These are phyloP conservation scores for Lycodopsis pacificus DNA, from an alignment of 2,797 vertebrate species.

Conservation along the genomic window DNA sequence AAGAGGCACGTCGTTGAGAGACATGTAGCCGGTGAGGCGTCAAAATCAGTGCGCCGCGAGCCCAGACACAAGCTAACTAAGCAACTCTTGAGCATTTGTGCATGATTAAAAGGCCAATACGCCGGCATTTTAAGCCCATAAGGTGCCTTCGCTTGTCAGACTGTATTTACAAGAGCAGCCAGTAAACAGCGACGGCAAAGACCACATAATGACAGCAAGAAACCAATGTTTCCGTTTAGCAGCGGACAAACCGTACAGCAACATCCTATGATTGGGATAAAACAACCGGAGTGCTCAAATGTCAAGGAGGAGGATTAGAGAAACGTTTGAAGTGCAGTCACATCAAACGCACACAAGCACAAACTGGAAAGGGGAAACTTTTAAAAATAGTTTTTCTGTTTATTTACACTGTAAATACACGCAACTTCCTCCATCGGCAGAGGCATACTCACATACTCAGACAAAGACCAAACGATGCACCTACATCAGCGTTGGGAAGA, in stretches of 20 bases:
- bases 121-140: slow-evolving; percentile 7
- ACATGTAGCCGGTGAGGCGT: slow-evolving; percentile 23
- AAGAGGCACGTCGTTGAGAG: slow-evolving; percentile 19
- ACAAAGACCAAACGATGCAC: slow-evolving; percentile 30
- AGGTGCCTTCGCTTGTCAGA: slow-evolving; percentile 4
- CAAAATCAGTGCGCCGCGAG: slow-evolving; percentile 27
- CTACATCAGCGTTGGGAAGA: slow-evolving; percentile 10
- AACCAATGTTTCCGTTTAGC: slow-evolving; percentile 46
- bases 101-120: slow-evolving; percentile 22
- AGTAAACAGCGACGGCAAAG: slow-evolving; percentile 16
- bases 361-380: slow-evolving; percentile 44
- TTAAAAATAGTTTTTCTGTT: slow-evolving; percentile 46
- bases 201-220: slow-evolving; percentile 35
- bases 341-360: slow-evolving; percentile 61
- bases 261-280: slow-evolving; percentile 55
- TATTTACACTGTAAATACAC: slow-evolving; percentile 57
- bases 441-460: slow-evolving; percentile 42
- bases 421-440: slow-evolving; percentile 40
- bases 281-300: slow-evolving; percentile 56
- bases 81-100: slow-evolving; percentile 11
- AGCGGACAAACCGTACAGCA: slow-evolving; percentile 30
- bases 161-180: slow-evolving; percentile 34
- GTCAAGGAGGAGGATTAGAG: slow-evolving; percentile 58
- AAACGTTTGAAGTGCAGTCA: slow-evolving; percentile 53
- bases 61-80: slow-evolving; percentile 7